phyloP scores from a whole-genome alignment of 2,113 vertebrate genomes.

The Chaetorhynchus papuensis region DNA sequence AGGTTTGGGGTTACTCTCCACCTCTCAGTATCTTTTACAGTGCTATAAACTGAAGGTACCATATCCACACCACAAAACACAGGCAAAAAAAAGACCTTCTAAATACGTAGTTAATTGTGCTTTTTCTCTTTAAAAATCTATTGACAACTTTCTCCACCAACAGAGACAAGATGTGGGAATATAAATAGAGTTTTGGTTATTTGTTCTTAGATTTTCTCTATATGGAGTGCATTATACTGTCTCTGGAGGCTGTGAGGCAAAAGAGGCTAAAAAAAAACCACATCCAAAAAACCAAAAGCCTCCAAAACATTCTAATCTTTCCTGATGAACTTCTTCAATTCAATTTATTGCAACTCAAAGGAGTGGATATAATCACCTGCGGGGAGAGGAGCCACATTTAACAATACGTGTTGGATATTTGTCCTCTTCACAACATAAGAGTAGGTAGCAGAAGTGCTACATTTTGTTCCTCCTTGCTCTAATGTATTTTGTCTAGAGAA shows the following conservation, averaged over 20 bases:
- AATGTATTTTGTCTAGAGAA: not conserved
- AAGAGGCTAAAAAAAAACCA: not conserved
- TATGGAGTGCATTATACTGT: not conserved
- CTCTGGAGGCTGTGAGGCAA: not conserved
- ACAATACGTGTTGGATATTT: fast-evolving
- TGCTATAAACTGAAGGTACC: not conserved
- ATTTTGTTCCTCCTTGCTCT: not conserved
- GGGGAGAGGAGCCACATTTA: not conserved
- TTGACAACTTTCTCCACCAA: not conserved
- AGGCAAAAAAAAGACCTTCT: not conserved
- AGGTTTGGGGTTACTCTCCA: not conserved
- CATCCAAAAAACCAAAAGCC: not conserved
- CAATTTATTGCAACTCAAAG: not conserved
- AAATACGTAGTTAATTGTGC: not conserved
- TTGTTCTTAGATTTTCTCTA: not conserved
- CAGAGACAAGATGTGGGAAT: not conserved
- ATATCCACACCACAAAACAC: not conserved
- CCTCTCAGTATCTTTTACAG: not conserved
- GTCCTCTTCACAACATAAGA: not conserved
- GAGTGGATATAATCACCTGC: not conserved
- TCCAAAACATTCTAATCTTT: not conserved
- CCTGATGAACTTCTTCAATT: not conserved
- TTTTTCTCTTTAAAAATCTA: not conserved
- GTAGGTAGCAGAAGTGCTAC: not conserved
- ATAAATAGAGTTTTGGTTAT: not conserved